Percentiles rank a stretch among this genome's conserved stretches.
Conservation (phyloP, 2,888 invertebrate genomes). For the Entomobrya proxima region DNA sequence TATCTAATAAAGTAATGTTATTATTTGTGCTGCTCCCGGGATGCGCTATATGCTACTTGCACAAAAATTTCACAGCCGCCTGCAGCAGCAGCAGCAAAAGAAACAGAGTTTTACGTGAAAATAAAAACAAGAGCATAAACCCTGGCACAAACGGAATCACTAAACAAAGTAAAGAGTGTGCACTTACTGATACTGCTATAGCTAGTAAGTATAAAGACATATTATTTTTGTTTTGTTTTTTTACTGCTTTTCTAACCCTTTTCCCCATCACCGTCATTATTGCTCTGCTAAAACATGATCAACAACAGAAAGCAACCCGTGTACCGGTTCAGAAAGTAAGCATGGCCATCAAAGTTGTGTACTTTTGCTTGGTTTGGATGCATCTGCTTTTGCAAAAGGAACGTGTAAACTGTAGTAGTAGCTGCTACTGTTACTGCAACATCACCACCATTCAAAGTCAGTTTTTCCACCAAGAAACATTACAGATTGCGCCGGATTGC, state of each 20-base stretch:
- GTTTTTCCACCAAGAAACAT: not conserved
- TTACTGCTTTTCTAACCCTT: not conserved
- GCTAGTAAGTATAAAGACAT: slow-evolving; percentile 1
- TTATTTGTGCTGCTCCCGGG: not conserved
- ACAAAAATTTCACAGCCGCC: slow-evolving; percentile 26
- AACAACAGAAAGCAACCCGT: no score
- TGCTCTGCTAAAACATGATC: not conserved
- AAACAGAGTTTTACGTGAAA: not conserved
- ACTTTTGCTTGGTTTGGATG: slow-evolving; percentile 47
- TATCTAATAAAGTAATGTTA: slow-evolving; percentile 33
- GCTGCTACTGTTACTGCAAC: not conserved
- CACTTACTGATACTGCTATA: not conserved
- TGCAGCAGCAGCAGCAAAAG: no score
- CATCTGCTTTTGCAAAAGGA: slow-evolving; percentile 51
- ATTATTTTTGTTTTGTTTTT: slow-evolving; percentile 23
- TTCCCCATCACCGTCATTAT: not conserved
- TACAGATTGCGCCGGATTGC: slow-evolving; percentile 23
- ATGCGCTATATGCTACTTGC: not conserved
- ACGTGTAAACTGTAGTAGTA: no score
- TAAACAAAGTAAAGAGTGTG: slow-evolving; percentile 25
- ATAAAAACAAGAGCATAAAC: not conserved
- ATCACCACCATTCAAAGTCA: not conserved
- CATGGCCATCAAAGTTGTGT: no score
- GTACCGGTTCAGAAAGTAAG: no score
- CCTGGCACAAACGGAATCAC: not conserved